Conservation (phyloP, 2,888 invertebrate species). For the Drosophila niveifrons region DNA sequence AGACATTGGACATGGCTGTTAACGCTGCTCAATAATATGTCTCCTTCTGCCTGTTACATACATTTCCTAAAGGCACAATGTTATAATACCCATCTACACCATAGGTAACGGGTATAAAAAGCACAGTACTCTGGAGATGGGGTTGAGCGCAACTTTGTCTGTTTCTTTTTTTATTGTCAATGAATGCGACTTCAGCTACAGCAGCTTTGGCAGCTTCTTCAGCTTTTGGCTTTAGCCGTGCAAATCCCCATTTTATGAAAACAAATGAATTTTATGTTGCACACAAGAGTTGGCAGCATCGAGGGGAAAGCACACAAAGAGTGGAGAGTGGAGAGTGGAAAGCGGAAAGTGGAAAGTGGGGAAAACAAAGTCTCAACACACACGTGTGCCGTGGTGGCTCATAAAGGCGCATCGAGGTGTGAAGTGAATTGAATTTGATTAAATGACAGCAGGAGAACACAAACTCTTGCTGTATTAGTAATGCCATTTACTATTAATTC, state of each 20-base stretch:
- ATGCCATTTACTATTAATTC: conserved; percentile 31
- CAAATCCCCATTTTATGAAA: conserved; percentile 78
- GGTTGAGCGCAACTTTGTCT: conserved; percentile 16
- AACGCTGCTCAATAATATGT: too few species aligned
- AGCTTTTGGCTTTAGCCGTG: conserved; percentile 36
- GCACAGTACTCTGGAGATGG: background rate
- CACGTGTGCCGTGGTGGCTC: conserved; percentile 9
- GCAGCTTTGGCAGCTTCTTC: conserved; percentile 2
- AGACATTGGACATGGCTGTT: too few species aligned
- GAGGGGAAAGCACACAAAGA: too few species aligned
- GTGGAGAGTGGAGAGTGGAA: background rate
- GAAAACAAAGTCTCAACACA: background rate
- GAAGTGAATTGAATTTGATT: conserved; percentile 75
- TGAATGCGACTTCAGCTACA: conserved; percentile 35
- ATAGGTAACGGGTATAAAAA: too few species aligned
- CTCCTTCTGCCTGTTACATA: too few species aligned
- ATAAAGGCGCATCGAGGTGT: conserved; percentile 47
- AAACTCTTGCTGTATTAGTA: conserved; percentile 6
- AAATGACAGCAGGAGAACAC: conserved; percentile 44
- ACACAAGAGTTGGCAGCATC: background rate
- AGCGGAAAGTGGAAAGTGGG: background rate
- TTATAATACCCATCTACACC: too few species aligned
- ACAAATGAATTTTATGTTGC: conserved; percentile 75
- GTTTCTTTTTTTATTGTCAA: conserved; percentile 67
- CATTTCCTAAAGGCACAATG: background rate